These are phyloP conservation scores for Noctua janthe DNA, from an alignment of 2,888 invertebrate genomes.

Conservation along the genomic window DNA sequence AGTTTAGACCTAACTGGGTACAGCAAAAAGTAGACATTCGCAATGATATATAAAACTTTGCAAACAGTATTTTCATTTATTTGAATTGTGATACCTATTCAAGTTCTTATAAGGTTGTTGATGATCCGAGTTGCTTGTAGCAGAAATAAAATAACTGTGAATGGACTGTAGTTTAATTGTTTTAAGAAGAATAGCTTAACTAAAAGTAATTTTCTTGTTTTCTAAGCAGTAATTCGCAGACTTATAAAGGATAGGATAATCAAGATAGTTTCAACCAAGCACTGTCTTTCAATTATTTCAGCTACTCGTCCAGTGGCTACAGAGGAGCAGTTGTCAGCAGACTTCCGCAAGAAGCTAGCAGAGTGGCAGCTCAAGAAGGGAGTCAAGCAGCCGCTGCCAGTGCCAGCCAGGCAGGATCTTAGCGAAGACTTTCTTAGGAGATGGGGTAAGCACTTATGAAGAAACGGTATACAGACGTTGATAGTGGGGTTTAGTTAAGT, in stretches of 20 bases:
- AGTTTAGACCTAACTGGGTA: background rate
- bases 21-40: background rate
- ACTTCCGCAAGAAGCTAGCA: constrained; percentile 95
- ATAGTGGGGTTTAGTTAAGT: background rate
- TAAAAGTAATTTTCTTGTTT: background rate
- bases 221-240: background rate
- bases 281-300: constrained; percentile 50
- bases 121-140: background rate
- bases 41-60: background rate
- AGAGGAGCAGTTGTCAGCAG: constrained; percentile 94
- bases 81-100: background rate
- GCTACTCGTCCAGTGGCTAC: constrained; percentile 86
- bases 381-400: constrained; percentile 84
- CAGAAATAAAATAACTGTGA: background rate
- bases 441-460: constrained; percentile 88
- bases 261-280: background rate
- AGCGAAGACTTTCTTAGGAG: constrained; percentile 96
- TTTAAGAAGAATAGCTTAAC: background rate
- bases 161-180: background rate
- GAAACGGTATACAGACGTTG: background rate
- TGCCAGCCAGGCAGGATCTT: constrained; percentile 92
- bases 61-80: background rate
- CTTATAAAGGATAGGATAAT: background rate
- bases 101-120: background rate
- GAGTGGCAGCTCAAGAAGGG: constrained; percentile 96